Base-by-base conservation (phyloP, 2,797 vertebrate species). In the Hyperoplus lanceolatus region DNA sequence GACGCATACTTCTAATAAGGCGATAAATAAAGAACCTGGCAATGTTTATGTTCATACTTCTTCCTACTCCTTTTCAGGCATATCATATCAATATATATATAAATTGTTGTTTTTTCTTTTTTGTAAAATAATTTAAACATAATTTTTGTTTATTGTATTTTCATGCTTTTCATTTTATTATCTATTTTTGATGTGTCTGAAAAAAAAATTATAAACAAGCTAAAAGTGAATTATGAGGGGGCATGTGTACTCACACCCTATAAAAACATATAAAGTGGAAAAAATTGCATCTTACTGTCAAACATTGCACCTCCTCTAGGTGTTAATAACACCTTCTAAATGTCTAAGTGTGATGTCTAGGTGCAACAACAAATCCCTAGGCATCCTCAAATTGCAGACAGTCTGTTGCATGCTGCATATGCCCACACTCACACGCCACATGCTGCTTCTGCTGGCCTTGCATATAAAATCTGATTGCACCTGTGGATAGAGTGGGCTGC, bases 321-420 rank as follows among this genome's bases (percentile, higher is more conserved):
- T 77, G 78, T 75, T 63, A 76, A 54, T 58, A 53, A 75, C 81
- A 72, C 79, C 39, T 61, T 56, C 38, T 38, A 57, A 59, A 48
- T 69, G 50, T 68, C 56, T 53, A 38, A 38, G 75, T 77, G 75
- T 55, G 78, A 83, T 60, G 41, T 78, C 14, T 48, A 16, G 16
- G 79, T 74, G 66, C 63, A 79, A 75, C 43, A 83, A 69, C 60
- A 59, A 63, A 70, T 62, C 79, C 73, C 53, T 53, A 66, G 65
- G 64, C 70, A 53, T 29, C 66, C 41, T 5, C 29, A 53, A 54
- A 58, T 78, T 36, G 46, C 51, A 49, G 53, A 54, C 77, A 62
- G 65, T 83, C 80, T 78, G 70, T 69, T 45, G 1, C 60, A 55
- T 66, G 69, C 75, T 66, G 69, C 78, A 78, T 75, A 80, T 48